A percentile compares a stretch with the other conserved stretches of the same genome.
phyloP scores from a whole-genome alignment of 2,113 vertebrate species.

The Epinephelus moara region DNA sequence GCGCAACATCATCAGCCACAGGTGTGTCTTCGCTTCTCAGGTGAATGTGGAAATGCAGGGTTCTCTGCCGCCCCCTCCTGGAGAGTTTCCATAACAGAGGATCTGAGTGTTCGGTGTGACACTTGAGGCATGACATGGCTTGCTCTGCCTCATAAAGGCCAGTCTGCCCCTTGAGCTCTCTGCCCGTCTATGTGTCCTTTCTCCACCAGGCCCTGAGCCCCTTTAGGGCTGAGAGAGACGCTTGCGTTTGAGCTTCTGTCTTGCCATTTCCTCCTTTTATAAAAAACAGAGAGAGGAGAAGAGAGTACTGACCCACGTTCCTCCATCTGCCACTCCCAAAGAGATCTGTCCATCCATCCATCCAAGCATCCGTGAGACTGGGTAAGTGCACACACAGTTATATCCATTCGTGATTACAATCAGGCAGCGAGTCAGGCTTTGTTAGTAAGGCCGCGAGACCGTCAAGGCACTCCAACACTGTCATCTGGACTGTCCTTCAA shows the following conservation, averaged over 20 bases:
- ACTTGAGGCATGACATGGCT: conserved; percentile 41
- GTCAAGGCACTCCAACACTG: conserved; percentile 47
- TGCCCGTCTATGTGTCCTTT: conserved; percentile 43
- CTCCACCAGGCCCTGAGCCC: conserved; percentile 8
- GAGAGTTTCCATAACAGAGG: conserved; percentile 61
- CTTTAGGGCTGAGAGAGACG: conserved; percentile 82
- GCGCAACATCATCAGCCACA: conserved; percentile 45
- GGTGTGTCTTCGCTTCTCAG: conserved; percentile 42
- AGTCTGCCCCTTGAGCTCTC: conserved; percentile 45
- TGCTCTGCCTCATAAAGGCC: conserved; percentile 58
- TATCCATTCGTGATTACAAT: conserved; percentile 48
- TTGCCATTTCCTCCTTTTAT: conserved; percentile 80
- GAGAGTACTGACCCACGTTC: conserved; percentile 69
- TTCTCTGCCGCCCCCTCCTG: conserved; percentile 67
- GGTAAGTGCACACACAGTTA: conserved; percentile 57
- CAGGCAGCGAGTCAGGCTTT: conserved; percentile 64
- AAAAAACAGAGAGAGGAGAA: conserved; percentile 74
- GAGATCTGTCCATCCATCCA: conserved; percentile 60
- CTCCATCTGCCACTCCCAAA: conserved; percentile 35
- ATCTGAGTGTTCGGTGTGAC: conserved; percentile 63
- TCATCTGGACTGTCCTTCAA: conserved; percentile 65
- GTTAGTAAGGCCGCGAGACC: conserved; percentile 71
- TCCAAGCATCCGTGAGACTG: conserved; percentile 37
- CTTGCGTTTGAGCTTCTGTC: conserved; percentile 83
- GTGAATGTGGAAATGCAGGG: conserved; percentile 63